Evolutionary conservation across 2,113 vertebrate genomes (phyloP).

Genomic region (Oryzias javanicus): DNA sequence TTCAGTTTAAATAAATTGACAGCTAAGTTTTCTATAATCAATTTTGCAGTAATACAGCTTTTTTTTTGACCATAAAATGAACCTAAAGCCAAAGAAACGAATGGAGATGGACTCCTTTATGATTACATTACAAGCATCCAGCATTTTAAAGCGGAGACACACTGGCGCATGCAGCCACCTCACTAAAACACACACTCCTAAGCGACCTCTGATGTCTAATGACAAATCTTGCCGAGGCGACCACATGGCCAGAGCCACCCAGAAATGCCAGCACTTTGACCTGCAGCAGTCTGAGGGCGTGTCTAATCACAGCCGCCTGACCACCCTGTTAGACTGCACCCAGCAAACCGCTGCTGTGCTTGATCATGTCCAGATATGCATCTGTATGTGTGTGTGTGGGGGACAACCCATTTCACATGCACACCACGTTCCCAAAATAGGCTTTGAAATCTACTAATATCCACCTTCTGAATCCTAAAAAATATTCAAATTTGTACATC

Average conservation of each 20-base stretch:
- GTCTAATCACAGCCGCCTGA: slow-evolving; percentile 51
- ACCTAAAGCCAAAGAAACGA: not conserved
- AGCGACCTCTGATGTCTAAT: slow-evolving; percentile 50
- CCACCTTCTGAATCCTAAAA: not conserved
- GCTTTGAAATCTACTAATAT: not conserved
- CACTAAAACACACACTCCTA: slow-evolving; percentile 4
- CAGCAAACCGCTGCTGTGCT: slow-evolving; percentile 29
- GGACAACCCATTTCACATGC: slow-evolving; percentile 14
- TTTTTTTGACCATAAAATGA: not conserved
- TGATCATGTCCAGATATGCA: slow-evolving; percentile 61
- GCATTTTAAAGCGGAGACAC: slow-evolving; percentile 1
- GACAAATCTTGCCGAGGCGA: slow-evolving; percentile 37
- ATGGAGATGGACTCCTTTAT: not conserved
- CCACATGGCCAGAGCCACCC: slow-evolving; percentile 59
- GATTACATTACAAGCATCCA: not conserved
- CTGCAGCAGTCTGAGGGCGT: slow-evolving; percentile 52
- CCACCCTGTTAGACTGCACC: slow-evolving; percentile 52
- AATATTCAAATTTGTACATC: not conserved
- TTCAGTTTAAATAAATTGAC: too few relatives aligned
- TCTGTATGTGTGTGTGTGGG: not conserved
- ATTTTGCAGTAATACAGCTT: too few relatives aligned
- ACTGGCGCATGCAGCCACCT: not conserved
- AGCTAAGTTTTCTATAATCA: too few relatives aligned
- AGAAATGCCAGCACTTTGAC: slow-evolving; percentile 55
- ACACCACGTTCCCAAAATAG: slow-evolving; percentile 24